Conservation (phyloP, 1,140 invertebrate genomes). For the Drosophila aff. region DNA sequence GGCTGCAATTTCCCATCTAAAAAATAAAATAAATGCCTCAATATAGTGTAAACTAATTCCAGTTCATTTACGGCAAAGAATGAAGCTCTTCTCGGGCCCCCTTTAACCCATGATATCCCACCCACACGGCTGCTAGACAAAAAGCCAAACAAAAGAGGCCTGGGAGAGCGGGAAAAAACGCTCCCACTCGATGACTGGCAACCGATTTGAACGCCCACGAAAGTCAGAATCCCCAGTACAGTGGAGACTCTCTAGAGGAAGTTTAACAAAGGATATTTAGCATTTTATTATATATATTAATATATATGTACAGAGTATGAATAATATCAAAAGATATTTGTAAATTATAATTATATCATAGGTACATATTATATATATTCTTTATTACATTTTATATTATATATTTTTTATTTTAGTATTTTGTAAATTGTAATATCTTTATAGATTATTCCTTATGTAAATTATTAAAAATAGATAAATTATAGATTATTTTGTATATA, state of each 20-base stretch:
- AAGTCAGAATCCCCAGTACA: conserved; percentile 2
- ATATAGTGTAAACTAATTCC: conserved; percentile 15
- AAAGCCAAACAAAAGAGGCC: neutral
- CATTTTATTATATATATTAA: neutral
- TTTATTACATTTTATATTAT: neutral
- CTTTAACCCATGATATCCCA: conserved; percentile 18
- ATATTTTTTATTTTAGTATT: no score
- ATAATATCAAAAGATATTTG: no score
- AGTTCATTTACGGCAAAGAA: conserved; percentile 13
- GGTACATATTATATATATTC: no score
- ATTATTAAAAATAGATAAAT: no score
- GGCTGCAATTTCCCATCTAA: neutral
- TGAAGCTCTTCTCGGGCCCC: neutral
- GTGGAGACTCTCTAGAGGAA: neutral
- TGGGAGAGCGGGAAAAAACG: conserved; percentile 16
- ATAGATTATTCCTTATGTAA: no score
- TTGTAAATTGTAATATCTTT: no score
- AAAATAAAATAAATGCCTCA: neutral
- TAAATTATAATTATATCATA: no score
- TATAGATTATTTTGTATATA: neutral
- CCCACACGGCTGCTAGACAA: conserved; percentile 28
- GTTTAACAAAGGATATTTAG: neutral
- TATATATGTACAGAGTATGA: no score
- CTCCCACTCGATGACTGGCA: conserved; percentile 41
- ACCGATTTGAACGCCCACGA: conserved; percentile 34